Evolutionary conservation across 2,113 vertebrate species (phyloP).

Genomic region (Brachirus orientalis): DNA sequence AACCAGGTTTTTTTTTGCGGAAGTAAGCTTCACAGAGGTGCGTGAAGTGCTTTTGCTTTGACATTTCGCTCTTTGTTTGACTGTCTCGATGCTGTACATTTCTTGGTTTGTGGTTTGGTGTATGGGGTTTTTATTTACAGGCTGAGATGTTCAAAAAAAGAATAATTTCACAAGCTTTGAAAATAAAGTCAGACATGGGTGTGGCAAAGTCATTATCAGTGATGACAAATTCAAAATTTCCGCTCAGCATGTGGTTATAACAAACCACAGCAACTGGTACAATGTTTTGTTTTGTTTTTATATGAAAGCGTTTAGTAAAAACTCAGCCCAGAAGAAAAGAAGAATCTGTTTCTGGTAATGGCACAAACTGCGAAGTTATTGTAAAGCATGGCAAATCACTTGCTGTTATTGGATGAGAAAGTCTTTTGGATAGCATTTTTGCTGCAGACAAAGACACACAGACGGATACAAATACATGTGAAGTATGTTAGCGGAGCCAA

Average conservation of each 20-base stretch:
- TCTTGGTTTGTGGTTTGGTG: slow-evolving; percentile 58
- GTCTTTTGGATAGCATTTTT: slow-evolving; percentile 56
- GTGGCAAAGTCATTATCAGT: slow-evolving; percentile 66
- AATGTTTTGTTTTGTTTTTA: slow-evolving; percentile 6
- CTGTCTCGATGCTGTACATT: slow-evolving; percentile 33
- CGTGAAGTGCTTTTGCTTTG: slow-evolving; percentile 63
- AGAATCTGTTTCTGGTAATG: slow-evolving; percentile 28
- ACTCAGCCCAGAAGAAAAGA: background rate
- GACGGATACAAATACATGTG: slow-evolving; percentile 32
- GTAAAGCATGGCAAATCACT: slow-evolving; percentile 21
- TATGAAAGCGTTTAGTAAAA: slow-evolving; percentile 28
- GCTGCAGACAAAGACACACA: slow-evolving; percentile 63
- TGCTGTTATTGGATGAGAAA: slow-evolving; percentile 39
- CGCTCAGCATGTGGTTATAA: slow-evolving; percentile 58
- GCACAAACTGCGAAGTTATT: slow-evolving; percentile 31
- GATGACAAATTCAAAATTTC: slow-evolving; percentile 60
- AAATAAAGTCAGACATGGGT: slow-evolving; percentile 62
- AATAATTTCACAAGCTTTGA: slow-evolving; percentile 43
- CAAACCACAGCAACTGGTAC: slow-evolving; percentile 24
- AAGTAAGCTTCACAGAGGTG: slow-evolving; percentile 56
- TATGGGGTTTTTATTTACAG: slow-evolving; percentile 58
- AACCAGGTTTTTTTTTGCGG: slow-evolving; percentile 70
- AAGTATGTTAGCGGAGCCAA: slow-evolving; percentile 47
- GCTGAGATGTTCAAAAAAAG: slow-evolving; percentile 1
- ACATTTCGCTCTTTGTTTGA: slow-evolving; percentile 71